Base-by-base conservation (phyloP, 2,888 invertebrate genomes). In the Myopa tessellatipennis region DNA sequence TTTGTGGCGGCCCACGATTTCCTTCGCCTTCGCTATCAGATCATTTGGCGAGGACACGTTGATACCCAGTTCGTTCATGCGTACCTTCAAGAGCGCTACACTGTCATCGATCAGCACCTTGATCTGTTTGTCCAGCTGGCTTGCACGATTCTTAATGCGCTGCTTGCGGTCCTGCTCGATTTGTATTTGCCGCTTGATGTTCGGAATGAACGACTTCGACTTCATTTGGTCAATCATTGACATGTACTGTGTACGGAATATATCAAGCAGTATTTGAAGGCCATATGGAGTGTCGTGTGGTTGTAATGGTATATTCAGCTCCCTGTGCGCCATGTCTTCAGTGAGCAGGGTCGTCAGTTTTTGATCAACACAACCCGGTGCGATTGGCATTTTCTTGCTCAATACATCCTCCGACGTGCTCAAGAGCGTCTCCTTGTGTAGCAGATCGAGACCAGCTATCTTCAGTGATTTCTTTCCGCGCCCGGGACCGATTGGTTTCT, bases 41-140 rank as follows among this genome's bases (percentile, higher is more conserved):
- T 96, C 96, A 76, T 95, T 95, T 0, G 96, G 95, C 79, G 95
- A 95, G 76, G 92, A 94, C 26, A 95, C 95, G 89, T 95, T 95
- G 80, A 98, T 96, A 80, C 96, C 96, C 82, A 98, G 91, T 90
- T 98, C 98, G 83, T 94, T 94, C 94, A 98, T 95, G 80, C 98
- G 92, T 67, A 95, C 94, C 88, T 97, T 96, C 61, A 98, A 90
- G 82, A 97, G 90, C 45, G 94, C 94, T 18, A 97, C 96, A 85
- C 98, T 97, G 88, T 98, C 98, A 84, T 95, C 95, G 82, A 97
- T 96, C 80, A 98, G 90, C 79, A 96, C 95, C 88, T 94, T 95
- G 81, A 98, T 97, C 91, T 98, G 97, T 87, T 96, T 96, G 86
- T 98, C 97, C 83, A 98, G 90, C 88, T 97, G 96, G n/a, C 94